Evolutionary conservation across 1,140 invertebrate species (phyloP).

Genomic region (Dendrolimus punctatus): DNA sequence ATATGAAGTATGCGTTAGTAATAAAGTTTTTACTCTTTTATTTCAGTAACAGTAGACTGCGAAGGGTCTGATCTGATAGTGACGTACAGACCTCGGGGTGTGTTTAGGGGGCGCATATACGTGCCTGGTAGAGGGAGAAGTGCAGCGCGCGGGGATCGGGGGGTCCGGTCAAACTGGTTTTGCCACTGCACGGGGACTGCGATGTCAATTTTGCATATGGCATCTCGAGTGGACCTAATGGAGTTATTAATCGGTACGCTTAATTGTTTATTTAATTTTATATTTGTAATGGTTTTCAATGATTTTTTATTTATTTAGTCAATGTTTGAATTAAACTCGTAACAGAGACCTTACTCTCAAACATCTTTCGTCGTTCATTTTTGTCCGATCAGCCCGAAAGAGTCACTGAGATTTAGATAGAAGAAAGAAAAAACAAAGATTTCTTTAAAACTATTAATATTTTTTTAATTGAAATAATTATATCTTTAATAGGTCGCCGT

Average conservation of each 20-base stretch:
- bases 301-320: too few relatives aligned
- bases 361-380: too few relatives aligned
- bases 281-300: too few relatives aligned
- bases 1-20: background rate
- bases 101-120: conserved; percentile 75
- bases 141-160: conserved; percentile 63
- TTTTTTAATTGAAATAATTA: too few relatives aligned
- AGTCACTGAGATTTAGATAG: too few relatives aligned
- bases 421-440: too few relatives aligned
- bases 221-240: conserved; percentile 43
- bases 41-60: conserved; percentile 74
- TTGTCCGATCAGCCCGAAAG: too few relatives aligned
- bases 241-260: conserved; percentile 50
- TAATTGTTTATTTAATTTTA: background rate
- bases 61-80: conserved; percentile 70
- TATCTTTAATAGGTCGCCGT: too few relatives aligned
- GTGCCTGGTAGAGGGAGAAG: conserved; percentile 74
- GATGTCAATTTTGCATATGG: conserved; percentile 65
- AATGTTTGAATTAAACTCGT: too few relatives aligned
- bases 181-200: conserved; percentile 55
- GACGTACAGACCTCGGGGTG: conserved; percentile 71
- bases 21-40: conserved; percentile 1
- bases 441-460: too few relatives aligned
- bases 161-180: conserved; percentile 32
- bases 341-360: too few relatives aligned